Evolutionary conservation across 2,888 invertebrate species (phyloP), one percentile per base, ranked within the genome.

Genomic region (Netelia inedita): DNA sequence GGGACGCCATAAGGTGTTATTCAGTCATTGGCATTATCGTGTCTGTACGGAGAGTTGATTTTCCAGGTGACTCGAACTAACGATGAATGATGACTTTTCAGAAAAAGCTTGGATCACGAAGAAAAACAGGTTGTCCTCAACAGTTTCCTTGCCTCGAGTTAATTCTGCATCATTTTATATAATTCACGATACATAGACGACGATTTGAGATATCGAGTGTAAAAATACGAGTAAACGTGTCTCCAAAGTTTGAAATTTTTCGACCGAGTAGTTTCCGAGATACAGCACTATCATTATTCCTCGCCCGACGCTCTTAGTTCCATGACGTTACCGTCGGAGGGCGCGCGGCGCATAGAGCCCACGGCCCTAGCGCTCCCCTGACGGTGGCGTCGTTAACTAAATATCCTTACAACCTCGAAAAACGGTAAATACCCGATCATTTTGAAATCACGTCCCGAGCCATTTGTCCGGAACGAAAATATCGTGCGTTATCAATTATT

Each of bases 111-210:
- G 50, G 61, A 57, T 55, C 41, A 61, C 68, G 79, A 53, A 41
- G 59, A 78, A 50, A 82, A 78, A 82, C 78, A 72, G 75, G 76
- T 71, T 75, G 71, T 41, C 71, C 68, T 65, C 80, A 86, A 79
- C 86, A 82, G 79, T 82, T 80, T 82, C 35, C 82, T 63, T 73
- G 83, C 66, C 75, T 10, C 61, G 78, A 46, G 50, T 59, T 50
- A 61, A 69, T 59, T 69, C 46, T 14, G 50, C 41, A 14, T 46
- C 11, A 14, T 3, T 14, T 35, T 35, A 14, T 46, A 14, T 46
- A 46, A 46, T 46, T 46, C 46, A 14, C 14, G 10, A 2, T 46
- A 46, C 14, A 46, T 46, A 46, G 2, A 0, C 46, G 10, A 14
- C 14, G 46, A 46, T 14, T 46, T 0, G 0, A 46, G 11, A 46